These are phyloP conservation scores for Branchellion lobata DNA, from an alignment of 2,888 invertebrate species.

Conservation along the genomic window DNA sequence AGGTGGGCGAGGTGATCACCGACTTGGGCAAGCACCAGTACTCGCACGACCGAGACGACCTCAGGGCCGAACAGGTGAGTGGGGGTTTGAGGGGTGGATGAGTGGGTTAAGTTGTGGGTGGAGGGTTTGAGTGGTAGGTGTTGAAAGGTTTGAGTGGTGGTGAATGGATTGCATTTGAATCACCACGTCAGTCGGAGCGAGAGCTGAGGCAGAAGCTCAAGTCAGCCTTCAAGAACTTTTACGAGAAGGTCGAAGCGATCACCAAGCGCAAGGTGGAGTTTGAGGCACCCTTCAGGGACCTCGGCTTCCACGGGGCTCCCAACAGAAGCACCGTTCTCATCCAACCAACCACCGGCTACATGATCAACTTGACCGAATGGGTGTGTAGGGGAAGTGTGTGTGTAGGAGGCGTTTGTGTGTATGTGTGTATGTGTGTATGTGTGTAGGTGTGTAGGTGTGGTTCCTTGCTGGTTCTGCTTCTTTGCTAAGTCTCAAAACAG, in stretches of 20 bases:
- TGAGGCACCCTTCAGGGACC: slow-evolving; percentile 94
- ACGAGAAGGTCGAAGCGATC: slow-evolving; percentile 88
- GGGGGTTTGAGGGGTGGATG: background rate
- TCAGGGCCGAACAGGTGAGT: slow-evolving; percentile 86
- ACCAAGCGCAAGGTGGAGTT: slow-evolving; percentile 97
- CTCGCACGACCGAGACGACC: slow-evolving; percentile 98
- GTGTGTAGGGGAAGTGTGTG: slow-evolving; percentile 57
- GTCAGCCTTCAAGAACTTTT: slow-evolving; percentile 95
- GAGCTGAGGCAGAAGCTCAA: slow-evolving; percentile 94
- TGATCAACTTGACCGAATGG: slow-evolving; percentile 97
- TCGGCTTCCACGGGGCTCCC: slow-evolving; percentile 96
- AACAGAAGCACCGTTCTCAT: slow-evolving; percentile 91
- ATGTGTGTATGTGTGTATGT: too few species aligned
- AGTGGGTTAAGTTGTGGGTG: too few species aligned
- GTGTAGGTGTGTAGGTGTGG: background rate
- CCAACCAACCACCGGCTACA: slow-evolving; percentile 95
- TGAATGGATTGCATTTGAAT: too few species aligned
- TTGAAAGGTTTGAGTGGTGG: too few species aligned
- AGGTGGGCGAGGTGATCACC: slow-evolving; percentile 98
- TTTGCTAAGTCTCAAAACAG: background rate
- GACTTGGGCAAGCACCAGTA: slow-evolving; percentile 99
- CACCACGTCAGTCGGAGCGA: slow-evolving; percentile 73
- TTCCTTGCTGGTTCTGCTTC: background rate
- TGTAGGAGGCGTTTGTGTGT: background rate
- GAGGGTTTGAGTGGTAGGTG: too few species aligned